A percentile compares a stretch with the other conserved stretches of the same genome.
Conservation (phyloP, 2,797 vertebrate genomes). For the Potorous gilbertii region DNA sequence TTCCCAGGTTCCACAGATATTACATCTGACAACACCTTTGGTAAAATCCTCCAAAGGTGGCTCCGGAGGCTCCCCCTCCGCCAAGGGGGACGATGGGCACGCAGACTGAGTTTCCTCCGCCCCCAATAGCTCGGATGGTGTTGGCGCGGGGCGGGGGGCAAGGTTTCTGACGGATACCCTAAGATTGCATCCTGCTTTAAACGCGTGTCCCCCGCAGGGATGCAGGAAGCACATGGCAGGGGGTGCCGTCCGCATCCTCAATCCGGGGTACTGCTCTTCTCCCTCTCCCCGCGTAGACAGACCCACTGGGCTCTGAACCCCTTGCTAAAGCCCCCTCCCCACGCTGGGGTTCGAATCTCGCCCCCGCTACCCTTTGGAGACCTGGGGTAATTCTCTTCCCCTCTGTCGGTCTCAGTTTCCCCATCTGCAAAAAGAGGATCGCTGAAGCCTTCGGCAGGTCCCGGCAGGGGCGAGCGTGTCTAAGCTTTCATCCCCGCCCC, state of each 20-base stretch:
- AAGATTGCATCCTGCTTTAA: not conserved
- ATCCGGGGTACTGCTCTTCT: not conserved
- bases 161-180: not conserved
- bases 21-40: not conserved
- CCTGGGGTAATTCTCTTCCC: not conserved
- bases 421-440: not conserved
- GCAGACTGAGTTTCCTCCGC: not conserved
- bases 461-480: not conserved
- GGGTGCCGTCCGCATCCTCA: not conserved
- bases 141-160: not conserved
- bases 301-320: rapidly evolving
- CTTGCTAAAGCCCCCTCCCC: rapidly evolving
- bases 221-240: not conserved
- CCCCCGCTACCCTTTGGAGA: rapidly evolving
- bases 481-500: not conserved
- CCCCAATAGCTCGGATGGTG: not conserved
- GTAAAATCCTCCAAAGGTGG: not conserved
- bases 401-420: not conserved
- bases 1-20: not conserved
- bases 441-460: rapidly evolving
- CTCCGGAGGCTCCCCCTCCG: too few relatives aligned
- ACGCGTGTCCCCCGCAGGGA: not conserved
- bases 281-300: not conserved
- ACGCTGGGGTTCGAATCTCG: not conserved
- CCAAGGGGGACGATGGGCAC: not conserved